These are phyloP conservation scores for Zosterops hypoxanthus DNA, from an alignment of 2,113 vertebrate genomes.

Conservation along the genomic window DNA sequence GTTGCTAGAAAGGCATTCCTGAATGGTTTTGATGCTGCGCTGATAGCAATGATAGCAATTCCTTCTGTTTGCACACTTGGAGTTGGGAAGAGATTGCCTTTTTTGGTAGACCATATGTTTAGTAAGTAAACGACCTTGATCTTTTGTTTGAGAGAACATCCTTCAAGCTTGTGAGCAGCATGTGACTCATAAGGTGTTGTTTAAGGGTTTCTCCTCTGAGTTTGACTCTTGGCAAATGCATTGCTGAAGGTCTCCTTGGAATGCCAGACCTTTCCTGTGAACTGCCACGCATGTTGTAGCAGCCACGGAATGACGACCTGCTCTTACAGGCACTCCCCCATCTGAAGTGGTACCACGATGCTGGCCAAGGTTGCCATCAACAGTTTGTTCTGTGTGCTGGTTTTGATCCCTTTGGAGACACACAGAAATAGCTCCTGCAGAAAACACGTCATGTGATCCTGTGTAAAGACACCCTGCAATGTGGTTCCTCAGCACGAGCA, in stretches of 20 bases:
- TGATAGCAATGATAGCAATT: background rate
- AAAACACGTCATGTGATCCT: background rate
- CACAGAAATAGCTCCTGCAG: background rate
- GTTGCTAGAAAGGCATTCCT: background rate
- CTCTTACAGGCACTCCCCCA: background rate
- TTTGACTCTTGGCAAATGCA: background rate
- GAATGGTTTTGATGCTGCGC: background rate
- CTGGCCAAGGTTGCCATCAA: background rate
- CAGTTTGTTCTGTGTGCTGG: background rate
- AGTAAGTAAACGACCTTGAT: slow-evolving; percentile 1
- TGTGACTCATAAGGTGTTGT: background rate
- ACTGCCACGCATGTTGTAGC: rapidly evolving
- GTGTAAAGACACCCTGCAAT: background rate
- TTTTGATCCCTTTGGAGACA: background rate
- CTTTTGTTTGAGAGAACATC: background rate
- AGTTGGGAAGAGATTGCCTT: background rate
- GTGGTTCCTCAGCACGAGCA: background rate
- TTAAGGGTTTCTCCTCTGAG: background rate
- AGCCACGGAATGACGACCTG: rapidly evolving
- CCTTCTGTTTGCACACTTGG: slow-evolving; percentile 26
- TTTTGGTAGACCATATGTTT: slow-evolving; percentile 44
- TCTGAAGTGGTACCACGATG: background rate
- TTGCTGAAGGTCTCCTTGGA: background rate
- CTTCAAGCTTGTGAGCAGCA: background rate
- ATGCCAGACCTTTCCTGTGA: background rate